Conservation (phyloP, 1,140 invertebrate species). For the Zaprionus taronus region DNA sequence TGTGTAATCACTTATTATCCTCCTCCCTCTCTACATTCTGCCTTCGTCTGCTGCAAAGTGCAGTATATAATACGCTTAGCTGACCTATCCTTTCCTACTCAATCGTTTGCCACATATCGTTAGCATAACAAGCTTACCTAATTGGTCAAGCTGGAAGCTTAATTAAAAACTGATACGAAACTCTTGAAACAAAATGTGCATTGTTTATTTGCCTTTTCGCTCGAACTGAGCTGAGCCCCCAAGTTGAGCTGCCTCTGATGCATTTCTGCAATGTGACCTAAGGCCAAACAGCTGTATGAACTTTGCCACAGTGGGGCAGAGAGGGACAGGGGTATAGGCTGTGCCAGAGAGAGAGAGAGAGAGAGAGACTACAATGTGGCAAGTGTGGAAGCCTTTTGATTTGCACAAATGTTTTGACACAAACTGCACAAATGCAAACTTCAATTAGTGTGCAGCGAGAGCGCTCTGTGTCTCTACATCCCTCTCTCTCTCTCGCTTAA, state of each 20-base stretch:
- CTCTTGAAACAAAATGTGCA: constrained; percentile 1
- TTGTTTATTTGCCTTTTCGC: constrained; percentile 30
- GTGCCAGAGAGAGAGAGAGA: too few species aligned
- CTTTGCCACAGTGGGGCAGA: not conserved
- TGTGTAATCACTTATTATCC: too few species aligned
- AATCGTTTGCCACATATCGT: not conserved
- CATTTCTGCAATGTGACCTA: constrained; percentile 17
- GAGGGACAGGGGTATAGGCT: not conserved
- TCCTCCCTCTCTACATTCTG: too few species aligned
- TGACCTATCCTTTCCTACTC: not conserved
- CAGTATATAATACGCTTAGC: constrained; percentile 25
- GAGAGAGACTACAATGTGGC: not conserved
- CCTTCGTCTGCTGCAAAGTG: constrained; percentile 2
- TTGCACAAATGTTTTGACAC: constrained; percentile 67
- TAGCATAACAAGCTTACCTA: constrained; percentile 1
- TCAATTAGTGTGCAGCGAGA: constrained; percentile 60
- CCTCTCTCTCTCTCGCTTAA: not conserved
- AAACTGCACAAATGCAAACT: constrained; percentile 61
- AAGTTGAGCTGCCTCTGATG: constrained; percentile 15
- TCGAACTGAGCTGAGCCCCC: not conserved
- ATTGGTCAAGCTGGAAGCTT: constrained; percentile 30
- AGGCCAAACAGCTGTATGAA: constrained; percentile 44
- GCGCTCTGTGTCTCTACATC: not conserved
- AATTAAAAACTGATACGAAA: constrained; percentile 42
- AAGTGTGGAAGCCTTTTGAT: constrained; percentile 30